A percentile compares a stretch with the other conserved stretches of the same genome.
Conservation (phyloP, 2,888 invertebrate species). For the Tortrix viridana region DNA sequence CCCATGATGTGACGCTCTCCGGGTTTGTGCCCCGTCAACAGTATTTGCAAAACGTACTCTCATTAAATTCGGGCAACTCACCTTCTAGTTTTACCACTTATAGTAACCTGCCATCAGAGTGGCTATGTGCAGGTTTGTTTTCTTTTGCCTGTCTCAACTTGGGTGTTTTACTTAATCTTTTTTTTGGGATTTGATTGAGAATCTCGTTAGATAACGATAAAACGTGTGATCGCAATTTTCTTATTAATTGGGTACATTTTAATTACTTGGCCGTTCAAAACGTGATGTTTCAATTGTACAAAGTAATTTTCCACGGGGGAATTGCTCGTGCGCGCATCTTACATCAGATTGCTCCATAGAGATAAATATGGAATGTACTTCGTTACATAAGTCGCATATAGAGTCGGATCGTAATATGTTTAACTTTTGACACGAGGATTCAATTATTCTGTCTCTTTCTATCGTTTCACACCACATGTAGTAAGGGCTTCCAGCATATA, state of each 20-base stretch:
- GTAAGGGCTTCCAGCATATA: conserved; percentile 3
- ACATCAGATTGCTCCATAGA: conserved; percentile 3
- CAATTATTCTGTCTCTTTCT: not conserved
- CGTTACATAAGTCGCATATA: conserved; percentile 4
- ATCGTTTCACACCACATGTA: not conserved
- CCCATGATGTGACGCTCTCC: not conserved
- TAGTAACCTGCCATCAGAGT: not conserved
- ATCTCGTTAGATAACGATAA: conserved; percentile 8
- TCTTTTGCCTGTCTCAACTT: not conserved
- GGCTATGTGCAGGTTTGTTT: not conserved
- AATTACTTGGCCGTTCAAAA: conserved; percentile 14
- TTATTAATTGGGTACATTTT: conserved; percentile 5
- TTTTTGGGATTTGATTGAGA: conserved; percentile 11
- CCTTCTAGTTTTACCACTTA: not conserved
- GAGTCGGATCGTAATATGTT: not conserved
- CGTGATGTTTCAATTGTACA: conserved; percentile 5
- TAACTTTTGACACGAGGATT: not conserved
- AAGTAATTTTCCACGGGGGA: conserved; percentile 11
- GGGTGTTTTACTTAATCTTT: conserved; percentile 1
- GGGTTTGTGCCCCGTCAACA: too few species aligned
- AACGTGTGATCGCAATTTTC: conserved; percentile 2
- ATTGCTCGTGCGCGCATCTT: conserved; percentile 4
- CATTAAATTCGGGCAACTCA: conserved; percentile 2
- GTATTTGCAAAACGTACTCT: conserved; percentile 5
- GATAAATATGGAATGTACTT: too few species aligned